Conservation (phyloP, 2,797 vertebrate genomes). For the Poecilia gillii region DNA sequence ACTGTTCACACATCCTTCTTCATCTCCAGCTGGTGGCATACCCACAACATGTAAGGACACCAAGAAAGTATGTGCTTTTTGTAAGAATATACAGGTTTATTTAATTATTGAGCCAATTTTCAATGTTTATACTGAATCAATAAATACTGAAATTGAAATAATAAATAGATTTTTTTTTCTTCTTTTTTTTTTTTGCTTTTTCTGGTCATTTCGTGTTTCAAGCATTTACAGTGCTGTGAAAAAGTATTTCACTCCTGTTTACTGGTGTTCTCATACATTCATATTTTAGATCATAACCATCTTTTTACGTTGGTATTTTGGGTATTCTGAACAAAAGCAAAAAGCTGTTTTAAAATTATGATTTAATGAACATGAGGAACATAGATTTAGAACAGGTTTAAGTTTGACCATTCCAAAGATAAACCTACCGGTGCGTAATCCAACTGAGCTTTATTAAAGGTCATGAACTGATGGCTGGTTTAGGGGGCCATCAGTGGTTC, state of each 20-base stretch:
- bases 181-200: not conserved
- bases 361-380: not conserved
- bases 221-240: too few relatives aligned
- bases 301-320: not conserved
- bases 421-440: not conserved
- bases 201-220: not conserved
- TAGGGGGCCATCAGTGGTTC: not conserved
- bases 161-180: not conserved
- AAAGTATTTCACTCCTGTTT: not conserved
- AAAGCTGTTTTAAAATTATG: not conserved
- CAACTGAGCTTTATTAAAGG: not conserved
- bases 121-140: not conserved
- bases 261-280: too few relatives aligned
- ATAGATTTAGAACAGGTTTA: not conserved
- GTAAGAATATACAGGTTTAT: constrained; percentile 47
- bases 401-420: not conserved
- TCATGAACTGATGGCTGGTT: not conserved
- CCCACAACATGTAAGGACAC: constrained; percentile 43
- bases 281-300: not conserved
- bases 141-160: not conserved
- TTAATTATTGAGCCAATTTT: constrained; percentile 9
- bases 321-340: not conserved
- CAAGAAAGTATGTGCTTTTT: constrained; percentile 58
- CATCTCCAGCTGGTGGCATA: constrained; percentile 46
- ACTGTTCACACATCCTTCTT: constrained; percentile 32